Base-by-base conservation (phyloP, 2,113 vertebrate genomes). In the Gallinago paraguaiae region DNA sequence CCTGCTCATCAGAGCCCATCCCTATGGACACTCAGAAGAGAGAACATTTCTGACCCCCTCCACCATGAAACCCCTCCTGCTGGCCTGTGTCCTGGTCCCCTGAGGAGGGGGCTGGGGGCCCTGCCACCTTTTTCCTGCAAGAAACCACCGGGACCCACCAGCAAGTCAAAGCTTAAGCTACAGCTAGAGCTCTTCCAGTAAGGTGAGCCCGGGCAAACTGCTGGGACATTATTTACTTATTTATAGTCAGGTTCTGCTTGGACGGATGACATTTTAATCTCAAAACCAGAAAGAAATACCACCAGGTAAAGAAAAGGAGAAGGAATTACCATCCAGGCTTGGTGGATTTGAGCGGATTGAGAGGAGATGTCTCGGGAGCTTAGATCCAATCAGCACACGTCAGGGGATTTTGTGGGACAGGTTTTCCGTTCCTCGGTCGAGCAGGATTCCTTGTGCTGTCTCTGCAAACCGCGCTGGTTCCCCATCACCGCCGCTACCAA, bases 251-350 rank as follows among this genome's bases (percentile, higher is more conserved):
- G 31, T 31, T 84, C 64, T 70, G 5, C 76, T 65, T 74, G 86
- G 59, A 56, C 39, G 54, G 64, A 57, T 83, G 89, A 91, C 64
- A 89, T 86, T 84, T 84, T 89, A 89, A 94, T 86, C 77, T 79
- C 63, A 37, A 57, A 86, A 69, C 4, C 12, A 3, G 17, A 70
- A 82, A 80, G 54, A 80, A 88, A 86, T n/a, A 31, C 41, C 60
- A 33, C 2, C 0, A 2, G 54, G 45, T 65, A 27, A 84, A 86
- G 86, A 61, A 74, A 65, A 83, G 54, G 63, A 43, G 53, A 71
- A 82, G 51, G 85, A 83, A 91, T 80, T 77, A 53, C 71, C 54
- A 81, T 48, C 45, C 65, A 56, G 76, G 46, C 69, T 39, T 41
- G 63, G 70, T 31, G 45, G 83, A 89, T 95, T 70, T 91, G 90